Evolutionary conservation across 1,140 invertebrate species (phyloP), one percentile per base, ranked within the genome.

Genomic region (Radopholus similis): DNA sequence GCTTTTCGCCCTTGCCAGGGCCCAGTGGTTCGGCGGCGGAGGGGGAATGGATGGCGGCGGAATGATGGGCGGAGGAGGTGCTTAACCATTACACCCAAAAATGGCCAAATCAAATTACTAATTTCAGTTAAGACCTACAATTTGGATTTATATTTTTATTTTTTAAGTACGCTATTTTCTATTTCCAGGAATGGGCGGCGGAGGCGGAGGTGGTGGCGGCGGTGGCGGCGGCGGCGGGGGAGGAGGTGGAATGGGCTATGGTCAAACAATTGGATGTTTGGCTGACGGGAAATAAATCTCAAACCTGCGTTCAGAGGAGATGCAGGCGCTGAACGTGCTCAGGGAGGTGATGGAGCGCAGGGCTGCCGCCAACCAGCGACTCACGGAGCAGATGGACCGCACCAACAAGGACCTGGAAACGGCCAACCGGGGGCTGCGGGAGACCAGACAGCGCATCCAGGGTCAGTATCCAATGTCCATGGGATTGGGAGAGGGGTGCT

Each of bases 341-440:
- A 62, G 44, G 32, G 44, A 62, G 40, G 18, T 49, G 21, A 62
- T 62, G 58, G 58, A 62, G 30, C 26, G 49, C 40, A 26, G 58
- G 15, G 58, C 58, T 21, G 18, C 40, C 9, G 21, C 40, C 42
- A 62, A 62, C 30, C 37, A 28, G 28, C 42, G 28, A 28, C n/a
- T 62, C 32, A 51, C 32, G 42, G 58, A 62, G 49, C 58, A 62
- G 44, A 26, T 62, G 49, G 18, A 62, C 28, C 34, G 42, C 32
- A 47, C 58, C 11, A 62, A 49, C 49, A 35, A 42, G 32, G 40
- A 62, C 18, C 44, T 62, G 11, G 34, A 42, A 6, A 40, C 32
- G 9, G 58, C 40, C 3, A 62, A 47, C 28, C 37, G 44, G 32
- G 40, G 34, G 15, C 32, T 62, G 49, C 40, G 44, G 32, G 44